Evolutionary conservation across 92 coral and sea anemone genomes (phyloP).

Genomic region (Plumapathes pennacea): DNA sequence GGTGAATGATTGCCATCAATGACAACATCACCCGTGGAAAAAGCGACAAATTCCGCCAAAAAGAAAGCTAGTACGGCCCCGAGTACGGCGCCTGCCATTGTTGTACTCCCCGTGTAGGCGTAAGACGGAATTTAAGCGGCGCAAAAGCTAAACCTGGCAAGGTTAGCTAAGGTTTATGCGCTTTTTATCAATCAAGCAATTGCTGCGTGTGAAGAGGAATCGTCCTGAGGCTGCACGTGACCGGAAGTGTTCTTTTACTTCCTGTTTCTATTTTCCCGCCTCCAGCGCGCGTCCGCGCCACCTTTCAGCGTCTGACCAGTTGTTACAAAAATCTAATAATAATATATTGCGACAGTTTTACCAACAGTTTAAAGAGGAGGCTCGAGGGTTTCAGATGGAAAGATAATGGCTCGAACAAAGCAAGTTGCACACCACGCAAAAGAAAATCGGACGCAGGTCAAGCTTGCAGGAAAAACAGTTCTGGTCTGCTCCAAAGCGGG

Average conservation of each 20-base stretch:
- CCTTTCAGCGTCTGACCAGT: slow-evolving; percentile 5
- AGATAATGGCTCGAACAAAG: slow-evolving; percentile 16
- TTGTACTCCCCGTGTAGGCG: no score
- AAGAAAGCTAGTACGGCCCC: neutral
- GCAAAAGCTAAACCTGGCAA: no score
- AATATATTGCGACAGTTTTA: no score
- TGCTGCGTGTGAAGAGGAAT: no score
- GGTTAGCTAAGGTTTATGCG: no score
- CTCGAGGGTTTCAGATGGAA: neutral
- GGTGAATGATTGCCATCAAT: slow-evolving; percentile 43
- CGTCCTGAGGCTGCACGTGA: no score
- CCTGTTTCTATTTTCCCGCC: no score
- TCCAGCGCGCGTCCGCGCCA: slow-evolving; percentile 8
- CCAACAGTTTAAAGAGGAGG: neutral
- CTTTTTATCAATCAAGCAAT: no score
- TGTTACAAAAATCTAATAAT: neutral
- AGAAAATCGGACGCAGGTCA: neutral
- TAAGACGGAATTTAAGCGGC: no score
- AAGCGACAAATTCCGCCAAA: neutral
- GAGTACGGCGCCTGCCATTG: neutral
- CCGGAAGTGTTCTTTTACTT: no score
- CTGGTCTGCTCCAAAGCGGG: no score
- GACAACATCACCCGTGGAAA: slow-evolving; percentile 8
- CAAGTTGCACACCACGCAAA: slow-evolving; percentile 2
- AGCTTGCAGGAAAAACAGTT: neutral